Conservation (phyloP, 2,888 invertebrate species). For the Crepidodera aurea region DNA sequence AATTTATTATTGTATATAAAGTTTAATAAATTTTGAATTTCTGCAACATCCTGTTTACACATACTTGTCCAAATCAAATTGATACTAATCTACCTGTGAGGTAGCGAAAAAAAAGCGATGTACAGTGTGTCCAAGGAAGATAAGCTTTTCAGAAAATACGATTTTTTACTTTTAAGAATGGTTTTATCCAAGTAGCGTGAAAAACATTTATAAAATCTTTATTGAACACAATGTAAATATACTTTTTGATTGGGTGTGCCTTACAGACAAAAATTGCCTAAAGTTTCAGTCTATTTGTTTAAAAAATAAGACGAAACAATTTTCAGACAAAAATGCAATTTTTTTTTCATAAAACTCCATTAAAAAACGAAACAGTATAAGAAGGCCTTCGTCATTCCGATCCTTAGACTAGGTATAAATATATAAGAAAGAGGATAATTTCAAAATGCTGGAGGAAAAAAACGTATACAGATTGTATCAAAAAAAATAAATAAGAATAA, state of each 20-base stretch:
- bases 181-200: no score
- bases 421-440: constrained; percentile 26
- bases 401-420: constrained; percentile 28
- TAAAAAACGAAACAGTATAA: constrained; percentile 17
- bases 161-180: no score
- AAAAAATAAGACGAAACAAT: constrained; percentile 11
- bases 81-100: constrained; percentile 4
- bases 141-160: no score
- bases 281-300: constrained; percentile 38
- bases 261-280: constrained; percentile 40
- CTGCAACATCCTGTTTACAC: constrained; percentile 7
- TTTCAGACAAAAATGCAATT: constrained; percentile 22
- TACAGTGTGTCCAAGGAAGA: no score
- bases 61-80: not conserved
- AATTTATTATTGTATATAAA: no score
- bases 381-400: constrained; percentile 16
- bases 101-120: no score
- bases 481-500: not conserved
- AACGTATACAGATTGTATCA: not conserved
- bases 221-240: no score
- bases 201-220: no score
- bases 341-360: constrained; percentile 17
- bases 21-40: no score
- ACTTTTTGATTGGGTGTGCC: no score
- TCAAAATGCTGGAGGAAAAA: constrained; percentile 19